These are phyloP conservation scores for Ptychoptera albimana DNA, from an alignment of 2,888 invertebrate genomes.

Conservation along the genomic window DNA sequence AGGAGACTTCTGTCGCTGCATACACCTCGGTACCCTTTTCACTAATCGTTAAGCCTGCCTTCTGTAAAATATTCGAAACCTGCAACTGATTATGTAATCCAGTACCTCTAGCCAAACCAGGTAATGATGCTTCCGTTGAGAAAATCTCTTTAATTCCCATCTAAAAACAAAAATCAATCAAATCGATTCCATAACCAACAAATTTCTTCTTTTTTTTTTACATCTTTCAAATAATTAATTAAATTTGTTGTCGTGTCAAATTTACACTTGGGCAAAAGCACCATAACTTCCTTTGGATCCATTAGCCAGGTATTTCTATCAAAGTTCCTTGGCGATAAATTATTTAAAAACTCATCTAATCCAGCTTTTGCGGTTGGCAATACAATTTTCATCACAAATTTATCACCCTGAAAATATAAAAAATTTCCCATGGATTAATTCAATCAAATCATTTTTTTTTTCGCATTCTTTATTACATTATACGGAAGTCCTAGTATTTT, in stretches of 20 bases:
- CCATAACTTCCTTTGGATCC: constrained; percentile 40
- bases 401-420: constrained; percentile 40
- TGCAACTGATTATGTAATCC: constrained; percentile 33
- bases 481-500: constrained; percentile 61
- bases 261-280: constrained; percentile 56
- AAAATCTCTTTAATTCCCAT: constrained; percentile 60
- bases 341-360: constrained; percentile 38
- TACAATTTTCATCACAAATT: constrained; percentile 56
- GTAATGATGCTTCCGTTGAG: constrained; percentile 49
- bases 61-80: constrained; percentile 56
- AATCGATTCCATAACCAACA: constrained; percentile 8
- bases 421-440: neutral
- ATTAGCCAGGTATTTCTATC: constrained; percentile 41
- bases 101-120: constrained; percentile 46
- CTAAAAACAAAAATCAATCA: constrained; percentile 24
- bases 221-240: constrained; percentile 42
- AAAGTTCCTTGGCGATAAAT: constrained; percentile 37
- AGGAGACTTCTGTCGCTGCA: constrained; percentile 48
- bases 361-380: constrained; percentile 50
- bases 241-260: constrained; percentile 52
- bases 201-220: neutral
- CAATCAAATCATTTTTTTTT: neutral
- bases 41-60: constrained; percentile 59
- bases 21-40: constrained; percentile 58
- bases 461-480: constrained; percentile 33